A percentile compares a stretch with the other conserved stretches of the same genome.
phyloP scores from a whole-genome alignment of 2,113 vertebrate genomes.

The Paracanthobrama guichenoti region DNA sequence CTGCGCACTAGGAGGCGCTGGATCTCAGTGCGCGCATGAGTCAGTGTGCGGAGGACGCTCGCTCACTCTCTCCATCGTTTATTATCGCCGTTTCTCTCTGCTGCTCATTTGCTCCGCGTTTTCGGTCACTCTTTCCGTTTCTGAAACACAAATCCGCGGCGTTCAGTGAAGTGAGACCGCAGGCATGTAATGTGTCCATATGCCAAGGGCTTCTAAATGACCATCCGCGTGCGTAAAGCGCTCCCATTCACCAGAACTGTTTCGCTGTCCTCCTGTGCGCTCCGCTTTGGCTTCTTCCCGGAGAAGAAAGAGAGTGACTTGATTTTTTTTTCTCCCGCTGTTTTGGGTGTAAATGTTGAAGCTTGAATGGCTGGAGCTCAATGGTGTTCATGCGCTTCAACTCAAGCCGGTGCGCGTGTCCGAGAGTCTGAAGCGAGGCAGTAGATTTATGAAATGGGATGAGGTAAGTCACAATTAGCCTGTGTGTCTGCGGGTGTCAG shows the following conservation, averaged over 20 bases:
- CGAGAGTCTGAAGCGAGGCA: constrained; percentile 82
- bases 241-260: neutral
- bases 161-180: neutral
- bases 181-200: neutral
- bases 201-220: constrained; percentile 25
- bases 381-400: constrained; percentile 87
- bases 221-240: constrained; percentile 28
- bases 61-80: constrained; percentile 54
- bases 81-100: constrained; percentile 48
- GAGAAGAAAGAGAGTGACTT: constrained; percentile 54
- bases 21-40: constrained; percentile 58
- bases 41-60: constrained; percentile 56
- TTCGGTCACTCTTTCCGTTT: constrained; percentile 31
- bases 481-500: neutral
- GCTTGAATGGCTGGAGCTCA: constrained; percentile 85
- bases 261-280: constrained; percentile 8
- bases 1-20: constrained; percentile 62
- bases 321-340: neutral
- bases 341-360: constrained; percentile 60
- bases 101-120: constrained; percentile 45
- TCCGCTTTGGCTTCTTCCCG: constrained; percentile 22
- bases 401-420: constrained; percentile 84
- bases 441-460: constrained; percentile 94
- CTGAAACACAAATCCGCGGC: neutral
- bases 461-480: constrained; percentile 78